Base-by-base conservation (phyloP, 1,140 invertebrate genomes). In the Caenorhabditis tropicalis region DNA sequence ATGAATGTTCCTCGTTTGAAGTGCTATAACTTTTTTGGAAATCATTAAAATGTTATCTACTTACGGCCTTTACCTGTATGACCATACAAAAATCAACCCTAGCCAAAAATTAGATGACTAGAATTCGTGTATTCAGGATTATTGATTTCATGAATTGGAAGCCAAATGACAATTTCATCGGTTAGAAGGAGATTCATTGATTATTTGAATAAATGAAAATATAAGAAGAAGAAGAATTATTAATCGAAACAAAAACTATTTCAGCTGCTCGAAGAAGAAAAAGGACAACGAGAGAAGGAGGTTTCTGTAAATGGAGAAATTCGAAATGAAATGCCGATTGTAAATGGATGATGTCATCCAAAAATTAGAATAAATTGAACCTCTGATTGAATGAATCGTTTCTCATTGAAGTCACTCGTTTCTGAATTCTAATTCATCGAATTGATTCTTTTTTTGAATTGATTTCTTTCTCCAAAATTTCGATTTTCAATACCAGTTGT, bases 131-230 rank as follows among this genome's bases (percentile, higher is more conserved):
- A 65, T 36, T 29, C 58, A 1, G 58, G 58, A 36, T 65, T 65
- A 36, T 65, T 65, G 31, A 65, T 65, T 65, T 65, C 58, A n/a
- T 65, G 58, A 33, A 65, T 65, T 21, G 58, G 58, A 65, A 65
- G 29, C 58, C 58, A 65, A 19, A 65, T 65, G 4, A 65, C 21
- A 33, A 65, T 65, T 19, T 65, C 58, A 36, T 65, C 29, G 19
- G 58, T 65, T 33, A 65, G 19, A 16, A 65, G 31, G 7, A 65
- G 36, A 33, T 65, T 65, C 58, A 43, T 43, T 43, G 53, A 27
- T 56, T n/a, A n/a, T n/a, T n/a, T n/a, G n/a, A n/a, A n/a, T n/a
- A n/a, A n/a, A n/a, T n/a, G n/a, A n/a, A n/a, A n/a, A n/a, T n/a
- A n/a, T n/a, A n/a, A n/a, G n/a, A n/a, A n/a, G n/a, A n/a, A n/a